Evolutionary conservation across 2,888 invertebrate species (phyloP).

Genomic region (Falcaria lacertinaria): DNA sequence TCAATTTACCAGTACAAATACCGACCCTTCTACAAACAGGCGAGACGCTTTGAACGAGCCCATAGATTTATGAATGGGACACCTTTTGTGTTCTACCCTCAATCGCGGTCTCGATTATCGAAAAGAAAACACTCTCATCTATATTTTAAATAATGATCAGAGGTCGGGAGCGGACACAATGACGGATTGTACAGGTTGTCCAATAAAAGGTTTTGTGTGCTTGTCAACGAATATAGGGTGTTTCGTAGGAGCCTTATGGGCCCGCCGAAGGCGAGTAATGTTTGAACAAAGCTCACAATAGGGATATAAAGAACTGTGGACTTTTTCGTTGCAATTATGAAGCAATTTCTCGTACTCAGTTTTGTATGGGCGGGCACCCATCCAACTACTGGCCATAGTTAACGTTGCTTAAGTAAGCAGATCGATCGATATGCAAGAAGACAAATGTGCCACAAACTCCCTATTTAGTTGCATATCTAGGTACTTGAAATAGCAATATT

Average conservation of each 20-base stretch:
- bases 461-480: too few relatives aligned
- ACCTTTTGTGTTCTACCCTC: slow-evolving; percentile 69
- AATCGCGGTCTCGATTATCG: slow-evolving; percentile 76
- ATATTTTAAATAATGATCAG: slow-evolving; percentile 79
- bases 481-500: too few relatives aligned
- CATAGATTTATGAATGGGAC: slow-evolving; percentile 5
- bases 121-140: slow-evolving; percentile 79
- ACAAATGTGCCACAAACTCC: too few relatives aligned
- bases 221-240: slow-evolving; percentile 45
- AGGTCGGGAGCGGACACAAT: slow-evolving; percentile 47
- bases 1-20: slow-evolving; percentile 79
- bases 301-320: too few relatives aligned
- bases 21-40: slow-evolving; percentile 52
- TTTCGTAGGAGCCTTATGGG: slow-evolving; percentile 1
- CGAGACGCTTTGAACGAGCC: slow-evolving; percentile 61
- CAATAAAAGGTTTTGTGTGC: slow-evolving; percentile 58
- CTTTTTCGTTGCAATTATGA: slow-evolving; percentile 16
- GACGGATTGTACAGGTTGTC: slow-evolving; percentile 67
- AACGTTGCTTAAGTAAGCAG: too few relatives aligned
- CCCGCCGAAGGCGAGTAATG: not conserved
- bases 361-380: too few relatives aligned
- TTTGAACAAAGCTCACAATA: not conserved
- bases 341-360: too few relatives aligned
- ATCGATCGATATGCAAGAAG: too few relatives aligned
- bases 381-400: too few relatives aligned